Evolutionary conservation across 2,888 invertebrate genomes (phyloP).

Genomic region (Diaprepes abbreviatus): DNA sequence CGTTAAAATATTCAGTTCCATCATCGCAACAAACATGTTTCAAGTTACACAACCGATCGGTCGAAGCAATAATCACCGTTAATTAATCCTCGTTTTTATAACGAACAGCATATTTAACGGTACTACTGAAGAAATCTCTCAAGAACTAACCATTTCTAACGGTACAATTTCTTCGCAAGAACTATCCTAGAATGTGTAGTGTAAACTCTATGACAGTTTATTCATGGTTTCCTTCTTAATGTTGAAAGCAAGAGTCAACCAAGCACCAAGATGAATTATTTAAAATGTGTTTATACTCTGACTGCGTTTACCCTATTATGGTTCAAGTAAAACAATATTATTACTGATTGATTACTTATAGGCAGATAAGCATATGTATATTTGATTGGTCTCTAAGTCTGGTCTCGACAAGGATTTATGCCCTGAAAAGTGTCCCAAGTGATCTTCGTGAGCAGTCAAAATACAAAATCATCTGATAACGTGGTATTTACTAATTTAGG

Average conservation of each 20-base stretch:
- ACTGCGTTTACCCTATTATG: background rate
- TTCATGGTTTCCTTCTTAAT: slow-evolving; percentile 21
- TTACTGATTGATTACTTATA: too few species aligned
- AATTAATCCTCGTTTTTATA: slow-evolving; percentile 11
- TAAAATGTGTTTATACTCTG: background rate
- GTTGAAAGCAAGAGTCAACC: slow-evolving; percentile 40
- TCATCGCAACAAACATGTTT: background rate
- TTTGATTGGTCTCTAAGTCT: too few species aligned
- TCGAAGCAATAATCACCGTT: slow-evolving; percentile 3
- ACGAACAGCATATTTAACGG: slow-evolving; percentile 20
- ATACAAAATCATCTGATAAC: too few species aligned
- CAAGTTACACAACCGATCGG: background rate
- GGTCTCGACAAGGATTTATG: too few species aligned
- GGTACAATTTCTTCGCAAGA: slow-evolving; percentile 21
- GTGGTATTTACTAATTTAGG: too few species aligned
- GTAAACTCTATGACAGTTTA: slow-evolving; percentile 31
- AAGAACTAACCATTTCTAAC: slow-evolving; percentile 14
- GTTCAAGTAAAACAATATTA: too few species aligned
- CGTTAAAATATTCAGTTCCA: background rate
- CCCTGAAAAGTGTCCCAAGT: too few species aligned
- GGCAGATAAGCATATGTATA: too few species aligned
- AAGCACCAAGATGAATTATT: background rate
- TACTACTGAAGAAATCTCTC: slow-evolving; percentile 19
- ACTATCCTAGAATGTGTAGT: slow-evolving; percentile 31
- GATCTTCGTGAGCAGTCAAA: too few species aligned